Conservation (phyloP, 2,888 invertebrate species). For the Tanypteryx hageni region DNA sequence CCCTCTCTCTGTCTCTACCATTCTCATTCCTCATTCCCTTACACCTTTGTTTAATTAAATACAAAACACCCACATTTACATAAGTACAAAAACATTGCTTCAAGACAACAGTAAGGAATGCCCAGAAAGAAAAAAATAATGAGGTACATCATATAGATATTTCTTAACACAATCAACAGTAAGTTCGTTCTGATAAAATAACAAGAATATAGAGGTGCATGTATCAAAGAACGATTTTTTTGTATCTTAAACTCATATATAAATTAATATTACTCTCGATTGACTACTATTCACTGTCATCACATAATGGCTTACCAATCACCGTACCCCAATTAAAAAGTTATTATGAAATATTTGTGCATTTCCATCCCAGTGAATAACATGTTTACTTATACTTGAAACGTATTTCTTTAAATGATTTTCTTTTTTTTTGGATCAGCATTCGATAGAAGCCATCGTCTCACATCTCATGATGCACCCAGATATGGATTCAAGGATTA, state of each 20-base stretch:
- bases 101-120: constrained; percentile 40
- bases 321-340: constrained; percentile 2
- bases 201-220: background rate
- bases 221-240: constrained; percentile 30
- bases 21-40: constrained; percentile 39
- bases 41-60: constrained; percentile 52
- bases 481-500: too few species aligned
- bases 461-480: background rate
- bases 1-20: background rate
- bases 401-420: background rate
- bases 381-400: too few species aligned
- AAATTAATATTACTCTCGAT: background rate
- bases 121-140: constrained; percentile 37
- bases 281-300: constrained; percentile 33
- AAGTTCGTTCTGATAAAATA: background rate
- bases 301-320: constrained; percentile 30
- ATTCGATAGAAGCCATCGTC: background rate
- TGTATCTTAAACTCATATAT: background rate
- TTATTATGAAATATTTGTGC: constrained; percentile 19
- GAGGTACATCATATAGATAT: constrained; percentile 41
- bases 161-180: background rate
- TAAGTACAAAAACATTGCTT: constrained; percentile 62
- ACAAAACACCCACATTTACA: constrained; percentile 60
- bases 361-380: background rate
- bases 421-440: background rate